Conservation (phyloP, 2,888 invertebrate species). For the Luperina nickerlii region DNA sequence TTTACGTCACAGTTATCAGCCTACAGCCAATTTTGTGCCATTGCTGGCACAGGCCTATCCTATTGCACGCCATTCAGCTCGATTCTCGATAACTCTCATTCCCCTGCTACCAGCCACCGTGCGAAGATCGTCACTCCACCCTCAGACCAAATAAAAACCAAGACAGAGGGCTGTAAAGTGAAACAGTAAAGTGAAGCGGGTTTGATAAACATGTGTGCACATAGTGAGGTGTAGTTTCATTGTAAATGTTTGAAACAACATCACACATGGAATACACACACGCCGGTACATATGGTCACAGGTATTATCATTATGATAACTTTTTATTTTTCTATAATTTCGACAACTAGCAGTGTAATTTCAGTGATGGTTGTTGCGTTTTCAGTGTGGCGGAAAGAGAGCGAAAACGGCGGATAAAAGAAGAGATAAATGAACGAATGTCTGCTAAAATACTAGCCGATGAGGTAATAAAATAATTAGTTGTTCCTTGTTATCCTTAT, state of each 20-base stretch:
- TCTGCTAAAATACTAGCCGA: constrained; percentile 78
- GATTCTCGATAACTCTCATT: too few species aligned
- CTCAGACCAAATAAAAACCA: too few species aligned
- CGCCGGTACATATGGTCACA: background rate
- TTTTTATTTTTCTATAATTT: background rate
- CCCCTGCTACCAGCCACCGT: too few species aligned
- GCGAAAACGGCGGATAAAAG: constrained; percentile 71
- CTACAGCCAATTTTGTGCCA: background rate
- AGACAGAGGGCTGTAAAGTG: too few species aligned
- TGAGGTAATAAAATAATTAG: constrained; percentile 72
- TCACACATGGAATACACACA: background rate
- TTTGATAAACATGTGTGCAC: too few species aligned
- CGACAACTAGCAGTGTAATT: background rate
- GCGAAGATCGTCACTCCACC: background rate
- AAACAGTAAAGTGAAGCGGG: too few species aligned
- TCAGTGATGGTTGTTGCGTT: background rate
- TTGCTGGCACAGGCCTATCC: background rate
- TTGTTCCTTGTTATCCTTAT: background rate
- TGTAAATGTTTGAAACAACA: background rate
- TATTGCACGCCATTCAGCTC: background rate
- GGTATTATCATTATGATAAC: background rate
- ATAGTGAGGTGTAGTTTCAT: too few species aligned
- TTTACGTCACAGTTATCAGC: background rate
- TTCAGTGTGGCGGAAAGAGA: constrained; percentile 79
- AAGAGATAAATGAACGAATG: constrained; percentile 77